phyloP scores from a whole-genome alignment of 37 sponge, comb jelly and placozoan genomes.

The Aphrocallistes beatrix region DNA sequence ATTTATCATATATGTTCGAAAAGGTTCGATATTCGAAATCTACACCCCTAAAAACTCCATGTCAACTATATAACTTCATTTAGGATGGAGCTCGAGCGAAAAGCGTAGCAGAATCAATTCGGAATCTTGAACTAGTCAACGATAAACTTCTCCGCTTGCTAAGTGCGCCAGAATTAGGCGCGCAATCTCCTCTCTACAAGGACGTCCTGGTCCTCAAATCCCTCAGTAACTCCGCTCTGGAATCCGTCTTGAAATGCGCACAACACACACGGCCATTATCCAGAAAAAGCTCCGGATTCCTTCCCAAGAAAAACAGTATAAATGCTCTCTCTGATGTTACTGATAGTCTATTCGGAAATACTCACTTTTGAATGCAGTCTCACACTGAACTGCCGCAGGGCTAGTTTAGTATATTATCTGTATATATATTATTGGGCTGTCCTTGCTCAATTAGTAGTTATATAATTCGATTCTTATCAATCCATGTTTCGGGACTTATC shows the following conservation, averaged over 20 bases:
- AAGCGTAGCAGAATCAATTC: not conserved
- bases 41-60: too few species aligned
- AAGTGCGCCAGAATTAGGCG: not conserved
- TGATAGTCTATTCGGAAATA: not conserved
- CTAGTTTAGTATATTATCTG: not conserved
- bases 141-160: not conserved
- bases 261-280: not conserved
- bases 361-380: not conserved
- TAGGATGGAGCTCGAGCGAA: not conserved
- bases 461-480: not conserved
- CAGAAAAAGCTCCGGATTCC: not conserved
- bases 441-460: not conserved
- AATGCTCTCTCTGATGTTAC: not conserved
- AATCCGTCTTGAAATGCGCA: not conserved
- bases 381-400: not conserved
- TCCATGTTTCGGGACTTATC: too few species aligned
- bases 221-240: not conserved
- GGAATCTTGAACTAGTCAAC: not conserved
- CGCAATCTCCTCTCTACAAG: conserved; percentile 10
- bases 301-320: not conserved
- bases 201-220: not conserved
- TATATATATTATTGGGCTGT: not conserved
- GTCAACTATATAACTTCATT: too few species aligned
- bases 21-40: too few species aligned
- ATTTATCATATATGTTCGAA: too few species aligned